Evolutionary conservation across 2,888 invertebrate genomes (phyloP), one percentile per base, ranked within the genome.

Genomic region (Ecliptopera silaceata): DNA sequence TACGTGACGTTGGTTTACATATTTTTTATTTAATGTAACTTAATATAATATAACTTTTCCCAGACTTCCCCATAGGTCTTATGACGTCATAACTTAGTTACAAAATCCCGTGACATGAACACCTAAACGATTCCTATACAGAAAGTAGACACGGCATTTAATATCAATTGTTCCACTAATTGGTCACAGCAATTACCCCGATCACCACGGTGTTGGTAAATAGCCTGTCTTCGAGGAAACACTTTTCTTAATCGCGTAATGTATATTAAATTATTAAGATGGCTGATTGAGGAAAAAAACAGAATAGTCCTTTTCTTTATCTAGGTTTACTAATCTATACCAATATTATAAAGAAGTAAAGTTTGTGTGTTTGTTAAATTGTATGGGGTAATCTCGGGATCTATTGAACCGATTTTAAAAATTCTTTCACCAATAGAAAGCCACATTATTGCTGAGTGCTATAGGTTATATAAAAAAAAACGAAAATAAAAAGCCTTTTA

Each of bases 141-240:
- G n/a, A n/a, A n/a, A n/a, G 12, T 34, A 10, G 53, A 36, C 54
- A 59, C 54, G 54, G 22, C 20, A 59, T 42, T 34, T 18, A 38
- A 38, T 54, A 59, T 26, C 38, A 15, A 51, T 59, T 54, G 54
- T 51, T 54, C 42, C 20, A 46, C 20, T 54, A 54, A 51, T 59
- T 36, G 58, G 36, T 46, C 46, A 20, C 12, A 54, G 38, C 53
- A 50, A 59, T 54, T 59, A 59, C 42, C 29, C 38, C 42, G 18
- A 54, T 59, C 50, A 59, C 41, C 13, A 18, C 32, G 34, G 57
- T 49, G 54, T 59, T 53, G 53, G 44, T 52, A 31, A 46, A 41
- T 32, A 26, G 45, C 12, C 34, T 41, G 38, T 44, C 43, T 49
- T 48, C 57, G 31, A 22, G 46, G 38, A 57, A 57, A 8, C 31